phyloP scores from a whole-genome alignment of 2,797 vertebrate species.

The Pangasius mekongensis region DNA sequence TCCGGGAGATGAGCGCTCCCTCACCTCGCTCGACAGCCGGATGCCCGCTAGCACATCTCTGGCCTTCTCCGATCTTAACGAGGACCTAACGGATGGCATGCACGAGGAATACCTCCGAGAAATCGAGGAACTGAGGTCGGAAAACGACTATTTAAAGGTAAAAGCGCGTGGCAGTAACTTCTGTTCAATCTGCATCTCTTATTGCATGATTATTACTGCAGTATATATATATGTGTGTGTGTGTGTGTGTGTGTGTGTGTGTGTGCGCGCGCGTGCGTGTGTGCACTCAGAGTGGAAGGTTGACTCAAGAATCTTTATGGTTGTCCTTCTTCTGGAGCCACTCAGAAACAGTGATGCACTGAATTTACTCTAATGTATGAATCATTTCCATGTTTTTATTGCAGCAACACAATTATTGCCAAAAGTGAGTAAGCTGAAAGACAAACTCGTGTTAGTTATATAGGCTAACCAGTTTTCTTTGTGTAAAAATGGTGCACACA shows the following conservation, averaged over 20 bases:
- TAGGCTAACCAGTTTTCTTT: neutral
- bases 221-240: too few relatives aligned
- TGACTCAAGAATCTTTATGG: neutral
- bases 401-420: neutral
- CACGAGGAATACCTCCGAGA: constrained; percentile 89
- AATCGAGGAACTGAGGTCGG: constrained; percentile 93
- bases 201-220: neutral
- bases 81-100: constrained; percentile 89
- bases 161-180: constrained; percentile 16
- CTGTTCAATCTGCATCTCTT: neutral
- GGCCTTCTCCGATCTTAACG: constrained; percentile 96
- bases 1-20: constrained; percentile 82
- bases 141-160: constrained; percentile 98
- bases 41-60: constrained; percentile 90
- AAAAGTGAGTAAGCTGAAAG: neutral
- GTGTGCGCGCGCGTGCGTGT: neutral
- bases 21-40: constrained; percentile 88
- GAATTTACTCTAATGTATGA: too few relatives aligned
- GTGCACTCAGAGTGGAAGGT: neutral
- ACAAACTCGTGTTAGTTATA: neutral
- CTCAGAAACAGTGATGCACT: neutral
- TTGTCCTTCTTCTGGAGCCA: neutral
- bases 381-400: neutral
- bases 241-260: too few relatives aligned
- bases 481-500: neutral